These are phyloP conservation scores for Tarsius wallacei DNA, from an alignment of 2,797 vertebrate genomes.

Conservation along the genomic window DNA sequence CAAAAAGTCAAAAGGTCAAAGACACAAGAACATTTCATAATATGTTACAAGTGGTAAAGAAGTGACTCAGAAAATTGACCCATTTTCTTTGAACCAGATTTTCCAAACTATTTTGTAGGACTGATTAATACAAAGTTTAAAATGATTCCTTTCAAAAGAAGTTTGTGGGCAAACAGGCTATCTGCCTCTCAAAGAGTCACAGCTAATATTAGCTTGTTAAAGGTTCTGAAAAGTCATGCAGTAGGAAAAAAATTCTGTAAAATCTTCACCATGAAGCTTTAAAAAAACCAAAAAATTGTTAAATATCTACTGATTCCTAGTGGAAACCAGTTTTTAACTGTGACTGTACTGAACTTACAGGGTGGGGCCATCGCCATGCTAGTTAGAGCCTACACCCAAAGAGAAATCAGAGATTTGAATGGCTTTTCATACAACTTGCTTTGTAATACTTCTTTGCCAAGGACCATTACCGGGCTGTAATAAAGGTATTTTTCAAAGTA, in stretches of 20 bases:
- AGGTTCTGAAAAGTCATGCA: background rate
- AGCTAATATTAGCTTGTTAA: slow-evolving; percentile 26
- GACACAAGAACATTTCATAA: background rate
- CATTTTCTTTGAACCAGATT: slow-evolving; percentile 15
- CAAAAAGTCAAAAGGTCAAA: slow-evolving; percentile 60
- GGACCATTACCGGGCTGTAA: background rate
- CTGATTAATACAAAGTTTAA: background rate
- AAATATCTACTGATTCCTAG: slow-evolving; percentile 14
- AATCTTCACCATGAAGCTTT: background rate
- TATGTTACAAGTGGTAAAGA: slow-evolving; percentile 16
- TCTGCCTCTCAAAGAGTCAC: background rate
- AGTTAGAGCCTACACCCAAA: slow-evolving; percentile 31
- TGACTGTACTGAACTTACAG: background rate
- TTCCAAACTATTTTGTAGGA: slow-evolving; percentile 10
- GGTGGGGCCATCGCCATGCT: background rate
- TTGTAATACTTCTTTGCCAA: background rate
- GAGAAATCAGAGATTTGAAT: slow-evolving; percentile 59
- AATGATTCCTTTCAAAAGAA: slow-evolving; percentile 27
- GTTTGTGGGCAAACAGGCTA: slow-evolving; percentile 4
- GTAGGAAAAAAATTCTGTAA: slow-evolving; percentile 30
- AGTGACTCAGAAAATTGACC: slow-evolving; percentile 32
- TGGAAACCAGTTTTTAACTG: background rate
- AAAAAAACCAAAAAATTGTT: background rate
- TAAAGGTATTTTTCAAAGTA: slow-evolving; percentile 70
- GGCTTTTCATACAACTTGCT: background rate